Evolutionary conservation across 2,113 vertebrate genomes (phyloP).

Genomic region (Stegostoma tigrinum): DNA sequence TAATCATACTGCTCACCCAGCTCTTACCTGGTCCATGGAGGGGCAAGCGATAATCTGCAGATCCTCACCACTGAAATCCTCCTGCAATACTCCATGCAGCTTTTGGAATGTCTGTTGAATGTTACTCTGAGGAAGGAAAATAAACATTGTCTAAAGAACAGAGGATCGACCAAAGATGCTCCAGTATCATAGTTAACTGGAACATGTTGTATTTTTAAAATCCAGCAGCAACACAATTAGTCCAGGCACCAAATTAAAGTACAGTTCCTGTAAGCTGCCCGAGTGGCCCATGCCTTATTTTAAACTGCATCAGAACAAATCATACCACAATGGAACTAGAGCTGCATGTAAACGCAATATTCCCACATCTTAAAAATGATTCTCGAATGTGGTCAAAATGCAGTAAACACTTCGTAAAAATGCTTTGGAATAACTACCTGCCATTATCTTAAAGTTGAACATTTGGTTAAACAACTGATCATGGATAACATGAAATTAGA

Average conservation of each 20-base stretch:
- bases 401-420: neutral
- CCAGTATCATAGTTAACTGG: neutral
- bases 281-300: too few species aligned
- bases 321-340: neutral
- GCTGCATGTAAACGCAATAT: neutral
- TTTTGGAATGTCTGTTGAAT: constrained; percentile 94
- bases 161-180: neutral
- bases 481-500: neutral
- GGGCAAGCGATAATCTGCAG: constrained; percentile 89
- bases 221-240: neutral
- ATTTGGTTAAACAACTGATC: neutral
- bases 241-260: neutral
- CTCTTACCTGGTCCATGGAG: constrained; percentile 85
- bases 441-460: neutral
- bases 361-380: neutral
- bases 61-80: constrained; percentile 87
- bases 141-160: constrained; percentile 2
- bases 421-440: neutral
- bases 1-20: neutral
- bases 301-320: neutral
- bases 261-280: neutral
- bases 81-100: constrained; percentile 78
- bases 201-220: neutral
- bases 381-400: neutral
- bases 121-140: constrained; percentile 69